phyloP scores from a whole-genome alignment of 2,888 invertebrate species.

The Stenotaenia linearis region DNA sequence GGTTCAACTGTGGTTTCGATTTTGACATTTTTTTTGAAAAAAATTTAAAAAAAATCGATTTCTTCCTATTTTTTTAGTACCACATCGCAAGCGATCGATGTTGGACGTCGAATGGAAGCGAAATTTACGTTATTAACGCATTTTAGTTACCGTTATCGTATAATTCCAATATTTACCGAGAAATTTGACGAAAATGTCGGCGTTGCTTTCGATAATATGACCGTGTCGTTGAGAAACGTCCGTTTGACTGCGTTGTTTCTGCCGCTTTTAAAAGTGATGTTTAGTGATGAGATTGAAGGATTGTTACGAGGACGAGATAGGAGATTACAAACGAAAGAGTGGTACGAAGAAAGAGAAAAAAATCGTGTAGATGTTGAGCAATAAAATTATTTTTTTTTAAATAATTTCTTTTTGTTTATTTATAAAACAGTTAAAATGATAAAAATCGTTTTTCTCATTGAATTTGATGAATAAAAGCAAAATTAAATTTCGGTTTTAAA shows the following conservation, averaged over 20 bases:
- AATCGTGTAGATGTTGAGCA: neutral
- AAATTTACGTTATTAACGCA: constrained; percentile 83
- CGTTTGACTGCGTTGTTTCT: neutral
- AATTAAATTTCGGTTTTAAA: no score
- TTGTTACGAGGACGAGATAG: neutral
- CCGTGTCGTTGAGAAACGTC: constrained; percentile 50
- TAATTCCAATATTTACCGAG: constrained; percentile 67
- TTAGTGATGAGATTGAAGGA: neutral
- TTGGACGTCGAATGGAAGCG: constrained; percentile 66
- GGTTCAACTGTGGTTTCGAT: constrained; percentile 52
- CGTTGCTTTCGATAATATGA: constrained; percentile 91
- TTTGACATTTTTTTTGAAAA: constrained; percentile 57
- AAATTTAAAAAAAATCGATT: constrained; percentile 74
- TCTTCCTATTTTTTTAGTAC: constrained; percentile 43
- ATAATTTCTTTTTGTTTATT: no score
- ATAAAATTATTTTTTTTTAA: neutral
- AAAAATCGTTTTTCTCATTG: no score
- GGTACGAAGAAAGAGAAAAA: neutral
- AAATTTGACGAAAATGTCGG: constrained; percentile 65
- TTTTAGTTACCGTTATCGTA: constrained; percentile 91
- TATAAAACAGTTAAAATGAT: no score
- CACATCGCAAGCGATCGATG: constrained; percentile 51
- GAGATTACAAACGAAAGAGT: neutral
- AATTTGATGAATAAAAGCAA: no score
- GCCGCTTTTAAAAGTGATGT: neutral